Conservation (phyloP, 2,797 vertebrate genomes). For the Sebastes matsubarae region DNA sequence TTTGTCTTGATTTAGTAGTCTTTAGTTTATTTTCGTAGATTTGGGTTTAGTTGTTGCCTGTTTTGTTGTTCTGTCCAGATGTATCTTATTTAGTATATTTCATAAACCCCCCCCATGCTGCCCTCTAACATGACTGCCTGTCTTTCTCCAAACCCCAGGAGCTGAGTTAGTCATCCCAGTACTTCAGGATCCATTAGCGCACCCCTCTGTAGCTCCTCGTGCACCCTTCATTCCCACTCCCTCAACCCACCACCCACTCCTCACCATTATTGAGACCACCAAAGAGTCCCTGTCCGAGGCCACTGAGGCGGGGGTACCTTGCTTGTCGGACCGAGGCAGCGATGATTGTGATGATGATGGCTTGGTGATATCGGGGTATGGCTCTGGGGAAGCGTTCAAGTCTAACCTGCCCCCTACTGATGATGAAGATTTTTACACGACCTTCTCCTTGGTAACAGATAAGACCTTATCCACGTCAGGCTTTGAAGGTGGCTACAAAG, state of each 20-base stretch:
- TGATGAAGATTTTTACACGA: constrained; percentile 99
- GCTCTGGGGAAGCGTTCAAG: constrained; percentile 99
- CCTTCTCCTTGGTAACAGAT: constrained; percentile 99
- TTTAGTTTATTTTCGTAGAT: not conserved
- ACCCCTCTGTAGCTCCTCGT: constrained; percentile 95
- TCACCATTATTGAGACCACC: constrained; percentile 99
- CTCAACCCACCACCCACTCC: constrained; percentile 96
- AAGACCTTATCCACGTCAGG: constrained; percentile 98
- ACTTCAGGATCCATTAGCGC: constrained; percentile 98
- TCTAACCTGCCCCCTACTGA: constrained; percentile 99
- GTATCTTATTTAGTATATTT: not conserved
- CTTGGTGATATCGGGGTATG: constrained; percentile 99
- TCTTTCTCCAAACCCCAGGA: constrained; percentile 89
- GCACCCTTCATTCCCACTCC: constrained; percentile 96
- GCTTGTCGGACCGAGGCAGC: constrained; percentile 99
- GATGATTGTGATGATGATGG: constrained; percentile 99
- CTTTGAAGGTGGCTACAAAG: constrained; percentile 99
- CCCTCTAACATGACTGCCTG: constrained; percentile 71
- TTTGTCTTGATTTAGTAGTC: constrained; percentile 4
- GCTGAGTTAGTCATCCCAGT: constrained; percentile 98
- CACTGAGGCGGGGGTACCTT: constrained; percentile 99
- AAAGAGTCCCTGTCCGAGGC: constrained; percentile 99
- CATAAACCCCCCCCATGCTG: not conserved
- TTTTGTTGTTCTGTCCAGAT: not conserved
- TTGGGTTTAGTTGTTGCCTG: constrained; percentile 7